Base-by-base conservation (phyloP, 2,888 invertebrate species). In the Falcaria lacertinaria region DNA sequence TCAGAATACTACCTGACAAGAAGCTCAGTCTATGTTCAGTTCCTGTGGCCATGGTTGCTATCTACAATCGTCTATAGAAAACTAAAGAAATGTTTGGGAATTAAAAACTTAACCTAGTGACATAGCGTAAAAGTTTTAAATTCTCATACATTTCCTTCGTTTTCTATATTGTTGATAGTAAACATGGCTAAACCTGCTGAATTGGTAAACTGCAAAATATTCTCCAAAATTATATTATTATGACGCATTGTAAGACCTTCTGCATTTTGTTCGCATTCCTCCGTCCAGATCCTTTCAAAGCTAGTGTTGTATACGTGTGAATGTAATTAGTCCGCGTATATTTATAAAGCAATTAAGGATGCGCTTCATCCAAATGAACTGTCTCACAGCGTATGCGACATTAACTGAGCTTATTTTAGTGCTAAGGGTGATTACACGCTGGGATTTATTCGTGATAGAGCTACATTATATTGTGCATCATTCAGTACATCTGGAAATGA, bases 341-440 rank as follows among this genome's bases (percentile, higher is more conserved):
- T 72, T 72, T 69, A 64, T 72, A 71, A 61, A 71, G 64, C 55
- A 73, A 72, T 73, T 71, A 68, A 52, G 48, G 57, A 50, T 47
- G 54, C 47, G 22, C 41, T 52, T n/a, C n/a, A n/a, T n/a, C 48
- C 52, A 54, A 52, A 54, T 59, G 54, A 57, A 60, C 59, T 59
- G 57, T 48, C 42, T 34, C 43, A 33, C 19, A 22, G 22, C 15
- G 37, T 16, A 14, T 22, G 37, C 17, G 37, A 37, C 37, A 37
- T 37, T 37, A 37, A 37, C 14, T 37, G 37, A 15, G 15, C 22
- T 15, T 37, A 37, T 37, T 37, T 37, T 22, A 37, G 25, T 22
- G 22, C 15, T 28, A 28, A 28, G 28, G 28, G 11, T 11, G 28
- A 28, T 28, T 28, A 11, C 28, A 11, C 28, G 11, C 28, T 28